These are phyloP conservation scores for Gymnoscelis rufifasciata DNA, from an alignment of 2,888 invertebrate species.

Conservation along the genomic window DNA sequence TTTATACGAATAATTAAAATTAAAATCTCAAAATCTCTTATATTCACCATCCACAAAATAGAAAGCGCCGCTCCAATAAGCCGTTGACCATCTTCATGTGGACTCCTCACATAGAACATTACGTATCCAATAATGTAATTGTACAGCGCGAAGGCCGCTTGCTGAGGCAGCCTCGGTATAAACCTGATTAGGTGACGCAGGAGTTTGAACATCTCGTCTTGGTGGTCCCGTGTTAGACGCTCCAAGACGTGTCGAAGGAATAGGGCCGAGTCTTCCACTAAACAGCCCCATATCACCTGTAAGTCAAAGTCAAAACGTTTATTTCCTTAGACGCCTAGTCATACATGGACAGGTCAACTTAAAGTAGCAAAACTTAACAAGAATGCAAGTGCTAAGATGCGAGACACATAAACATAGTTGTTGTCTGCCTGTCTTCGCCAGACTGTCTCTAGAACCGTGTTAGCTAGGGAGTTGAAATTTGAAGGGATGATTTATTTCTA, in stretches of 20 bases:
- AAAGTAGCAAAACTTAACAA: too few relatives aligned
- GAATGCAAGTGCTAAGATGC: too few relatives aligned
- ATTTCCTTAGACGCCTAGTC: too few relatives aligned
- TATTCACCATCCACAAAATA: constrained; percentile 94
- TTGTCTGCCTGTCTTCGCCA: too few relatives aligned
- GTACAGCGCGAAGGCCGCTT: constrained; percentile 98
- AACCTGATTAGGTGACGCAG: constrained; percentile 95
- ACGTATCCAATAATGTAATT: constrained; percentile 99
- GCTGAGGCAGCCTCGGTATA: constrained; percentile 94
- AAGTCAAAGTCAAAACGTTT: too few relatives aligned
- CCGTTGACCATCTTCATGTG: constrained; percentile 96
- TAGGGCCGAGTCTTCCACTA: constrained; percentile 98
- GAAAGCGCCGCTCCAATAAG: constrained; percentile 96
- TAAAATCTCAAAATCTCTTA: not conserved
- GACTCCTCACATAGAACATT: constrained; percentile 98
- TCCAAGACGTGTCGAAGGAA: constrained; percentile 97
- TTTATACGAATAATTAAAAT: too few relatives aligned
- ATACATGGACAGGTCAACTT: too few relatives aligned
- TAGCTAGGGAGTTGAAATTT: too few relatives aligned
- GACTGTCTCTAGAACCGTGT: too few relatives aligned
- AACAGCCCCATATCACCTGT: constrained; percentile 97
- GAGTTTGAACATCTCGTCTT: constrained; percentile 96
- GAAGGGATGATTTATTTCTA: too few relatives aligned
- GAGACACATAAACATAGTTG: too few relatives aligned
- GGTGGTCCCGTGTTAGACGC: constrained; percentile 93